Evolutionary conservation across 2,797 vertebrate species (phyloP), one percentile per base, ranked within the genome.

Genomic region (Xenentodon cancila): DNA sequence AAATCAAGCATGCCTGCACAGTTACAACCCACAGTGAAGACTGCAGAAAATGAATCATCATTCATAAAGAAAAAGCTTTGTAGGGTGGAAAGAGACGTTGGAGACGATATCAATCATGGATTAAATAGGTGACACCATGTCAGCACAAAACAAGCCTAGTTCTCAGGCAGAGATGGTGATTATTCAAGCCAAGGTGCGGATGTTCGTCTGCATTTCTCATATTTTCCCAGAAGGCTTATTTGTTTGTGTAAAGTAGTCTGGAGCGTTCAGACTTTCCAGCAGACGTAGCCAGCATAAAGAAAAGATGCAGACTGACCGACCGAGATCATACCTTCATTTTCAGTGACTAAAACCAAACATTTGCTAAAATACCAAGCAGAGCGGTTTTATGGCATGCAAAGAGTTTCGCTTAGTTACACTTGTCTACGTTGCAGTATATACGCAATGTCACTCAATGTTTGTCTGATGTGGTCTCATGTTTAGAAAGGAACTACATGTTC

Each of bases 231-330:
- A 54, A 65, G 68, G 65, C 53, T 71, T 76, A 71, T 86, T 88
- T 88, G 82, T 91, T 92, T 90, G 78, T 87, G 84, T 88, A 81
- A 88, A 76, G 68, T 57, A 52, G 72, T 59, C 57, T 53, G 61
- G 73, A 77, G 64, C 68, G 25, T 25, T 25, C 25, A 77, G 52
- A 87, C 68, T 91, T 91, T 89, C 85, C 88, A 85, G 74, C 68
- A 22, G 47, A 30, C 34, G n/a, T 61, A 77, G 84, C 85, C 86
- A 89, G 73, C 44, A 54, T 65, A 53, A 65, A 79, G 72, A 59
- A 53, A 64, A 68, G 74, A 72, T 43, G 64, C 71, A 69, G 61
- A 25, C 49, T 53, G 67, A 73, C 45, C 16, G 42, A 68, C 58
- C 4, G 44, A 57, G 56, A 71, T 66, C 45, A 27, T 43, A 62